These are phyloP conservation scores for Oenanthe melanoleuca DNA, from an alignment of 2,113 vertebrate species.

Conservation along the genomic window DNA sequence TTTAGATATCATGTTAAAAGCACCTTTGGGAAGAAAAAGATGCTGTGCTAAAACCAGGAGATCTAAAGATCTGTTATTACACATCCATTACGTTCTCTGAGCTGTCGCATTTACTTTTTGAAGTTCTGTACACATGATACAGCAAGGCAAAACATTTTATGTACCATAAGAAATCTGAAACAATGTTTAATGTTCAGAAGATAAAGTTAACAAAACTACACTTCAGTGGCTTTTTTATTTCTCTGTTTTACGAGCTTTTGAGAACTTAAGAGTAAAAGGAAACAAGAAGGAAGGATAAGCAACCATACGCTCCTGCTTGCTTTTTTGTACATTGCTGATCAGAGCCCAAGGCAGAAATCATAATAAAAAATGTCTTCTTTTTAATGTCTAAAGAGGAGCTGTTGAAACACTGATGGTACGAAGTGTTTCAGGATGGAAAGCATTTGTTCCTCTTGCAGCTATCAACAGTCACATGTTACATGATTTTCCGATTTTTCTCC, in stretches of 20 bases:
- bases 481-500: slow-evolving; percentile 54
- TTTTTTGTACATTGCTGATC: slow-evolving; percentile 56
- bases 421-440: slow-evolving; percentile 72
- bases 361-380: slow-evolving; percentile 62
- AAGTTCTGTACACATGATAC: slow-evolving; percentile 79
- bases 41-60: slow-evolving; percentile 79
- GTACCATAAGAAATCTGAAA: slow-evolving; percentile 83
- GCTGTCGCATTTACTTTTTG: slow-evolving; percentile 82
- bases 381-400: slow-evolving; percentile 71
- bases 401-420: slow-evolving; percentile 70
- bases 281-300: slow-evolving; percentile 64
- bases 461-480: slow-evolving; percentile 67
- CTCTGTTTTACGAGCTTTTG: slow-evolving; percentile 69
- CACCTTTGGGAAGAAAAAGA: slow-evolving; percentile 77
- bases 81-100: slow-evolving; percentile 87
- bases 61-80: slow-evolving; percentile 82
- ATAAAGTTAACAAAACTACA: slow-evolving; percentile 77
- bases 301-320: slow-evolving; percentile 28
- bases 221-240: slow-evolving; percentile 76
- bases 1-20: slow-evolving; percentile 93
- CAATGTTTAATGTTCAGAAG: slow-evolving; percentile 85
- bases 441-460: slow-evolving; percentile 71
- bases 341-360: slow-evolving; percentile 68
- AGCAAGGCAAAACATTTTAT: slow-evolving; percentile 81
- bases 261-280: slow-evolving; percentile 67